Evolutionary conservation across 1,140 invertebrate species (phyloP), one percentile per base, ranked within the genome.

Genomic region (Drosophila ohnishii): DNA sequence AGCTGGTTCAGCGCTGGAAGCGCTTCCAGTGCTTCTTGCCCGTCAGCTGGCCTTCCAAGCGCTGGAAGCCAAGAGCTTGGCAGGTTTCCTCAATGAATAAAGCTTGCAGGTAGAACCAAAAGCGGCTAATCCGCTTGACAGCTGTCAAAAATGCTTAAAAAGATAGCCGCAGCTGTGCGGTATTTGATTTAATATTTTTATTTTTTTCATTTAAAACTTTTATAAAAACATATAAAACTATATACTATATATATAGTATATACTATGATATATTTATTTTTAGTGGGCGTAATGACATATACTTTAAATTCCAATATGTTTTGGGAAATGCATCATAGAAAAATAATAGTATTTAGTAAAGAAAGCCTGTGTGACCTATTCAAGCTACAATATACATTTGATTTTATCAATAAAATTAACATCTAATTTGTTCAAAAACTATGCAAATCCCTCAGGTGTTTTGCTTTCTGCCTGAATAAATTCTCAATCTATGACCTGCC

Each of bases 21-120:
- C 25, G 16, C 25, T 64, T 45, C 51, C 56, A 58, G 40, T 55
- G 51, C 51, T 55, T 34, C 51, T 37, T 9, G 51, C 51, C 40
- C 42, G 57, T 77, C 80, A 82, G 80, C 80, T 82, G 75, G 65
- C 44, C 57, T 83, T 70, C 70, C 80, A 83, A 44, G 50, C 9
- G 22, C n/a, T 35, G 40, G 55, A 45, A 57, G 64, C 37, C 67
- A 30, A n/a, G 39, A 40, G 64, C 67, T 69, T 65, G n/a, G 19
- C 55, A 19, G 35, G 53, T 58, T 76, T 84, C 50, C 56, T 84
- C 72, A 84, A 84, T 84, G 80, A 84, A 84, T 75, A 82, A 80
- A 84, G 80, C 80, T 83, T 64, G 53, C 48, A 11, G 19, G 47
- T 32, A 13, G 32, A 19, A 34, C 9, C 10, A 14, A 16, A 61